Evolutionary conservation across 2,888 invertebrate species (phyloP).

Genomic region (Lagria hirta): DNA sequence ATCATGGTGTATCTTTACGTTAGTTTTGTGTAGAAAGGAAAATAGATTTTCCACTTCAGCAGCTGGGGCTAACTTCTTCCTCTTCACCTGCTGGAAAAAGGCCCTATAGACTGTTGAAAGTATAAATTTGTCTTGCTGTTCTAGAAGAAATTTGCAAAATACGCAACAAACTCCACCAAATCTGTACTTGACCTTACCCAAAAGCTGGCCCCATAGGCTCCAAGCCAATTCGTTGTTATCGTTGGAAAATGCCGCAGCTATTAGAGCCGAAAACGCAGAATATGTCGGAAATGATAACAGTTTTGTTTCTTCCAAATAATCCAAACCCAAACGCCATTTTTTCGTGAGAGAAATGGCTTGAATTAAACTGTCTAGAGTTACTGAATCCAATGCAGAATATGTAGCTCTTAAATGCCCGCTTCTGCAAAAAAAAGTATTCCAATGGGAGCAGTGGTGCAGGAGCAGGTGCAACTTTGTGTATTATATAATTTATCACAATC

Average conservation of each 20-base stretch:
- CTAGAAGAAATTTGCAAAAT: constrained; percentile 26
- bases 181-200: no score
- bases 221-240: constrained; percentile 62
- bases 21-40: constrained; percentile 58
- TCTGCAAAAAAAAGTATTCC: constrained; percentile 35
- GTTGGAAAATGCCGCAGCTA: constrained; percentile 61
- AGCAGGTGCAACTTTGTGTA: no score
- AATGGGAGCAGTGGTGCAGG: no score
- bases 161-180: no score
- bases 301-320: constrained; percentile 63
- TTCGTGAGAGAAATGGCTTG: constrained; percentile 64
- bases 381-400: constrained; percentile 62
- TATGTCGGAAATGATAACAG: constrained; percentile 31
- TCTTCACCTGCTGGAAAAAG: constrained; percentile 32
- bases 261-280: constrained; percentile 55
- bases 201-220: constrained; percentile 61
- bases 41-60: constrained; percentile 62
- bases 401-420: constrained; percentile 54
- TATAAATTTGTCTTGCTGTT: constrained; percentile 36
- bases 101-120: constrained; percentile 26
- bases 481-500: no score
- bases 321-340: constrained; percentile 64
- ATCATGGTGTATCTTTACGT: constrained; percentile 50
- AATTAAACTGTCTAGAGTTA: constrained; percentile 63
- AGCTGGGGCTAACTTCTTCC: constrained; percentile 23